A percentile compares a stretch with the other conserved stretches of the same genome.
Evolutionary conservation across 1,140 invertebrate species (phyloP).

Genomic region (Lutraria rhynchaena): DNA sequence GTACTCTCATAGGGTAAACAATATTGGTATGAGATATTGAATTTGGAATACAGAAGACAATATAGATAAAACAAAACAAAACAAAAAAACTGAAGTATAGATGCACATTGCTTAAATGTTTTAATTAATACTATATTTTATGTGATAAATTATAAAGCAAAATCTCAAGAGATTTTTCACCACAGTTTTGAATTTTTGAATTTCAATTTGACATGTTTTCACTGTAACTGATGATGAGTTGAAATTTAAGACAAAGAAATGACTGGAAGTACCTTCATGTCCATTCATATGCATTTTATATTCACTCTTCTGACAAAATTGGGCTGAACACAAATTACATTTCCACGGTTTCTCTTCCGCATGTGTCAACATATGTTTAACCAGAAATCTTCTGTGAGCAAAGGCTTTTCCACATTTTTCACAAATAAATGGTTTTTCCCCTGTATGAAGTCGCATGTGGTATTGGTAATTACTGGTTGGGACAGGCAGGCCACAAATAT

Average conservation of each 20-base stretch:
- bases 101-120: no score
- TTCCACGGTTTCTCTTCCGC: slow-evolving; percentile 40
- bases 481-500: slow-evolving; percentile 39
- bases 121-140: no score
- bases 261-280: slow-evolving; percentile 28
- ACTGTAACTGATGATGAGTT: no score
- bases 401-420: slow-evolving; percentile 76
- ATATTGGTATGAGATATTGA: no score
- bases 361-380: slow-evolving; percentile 49
- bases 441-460: slow-evolving; percentile 71
- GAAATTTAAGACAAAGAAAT: neutral
- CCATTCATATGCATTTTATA: slow-evolving; percentile 51
- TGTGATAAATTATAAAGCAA: no score
- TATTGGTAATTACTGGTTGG: slow-evolving; percentile 28
- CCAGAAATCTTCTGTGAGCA: slow-evolving; percentile 41
- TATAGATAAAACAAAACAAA: no score
- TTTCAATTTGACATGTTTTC: no score
- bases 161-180: no score
- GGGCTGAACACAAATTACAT: slow-evolving; percentile 44
- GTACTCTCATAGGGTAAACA: no score
- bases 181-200: no score
- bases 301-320: slow-evolving; percentile 54
- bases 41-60: no score
- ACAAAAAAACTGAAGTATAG: no score
- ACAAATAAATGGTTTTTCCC: slow-evolving; percentile 75